Percentiles rank a stretch among this genome's conserved stretches.
Conservation (phyloP, 2,797 vertebrate species). For the Gobionotothen gibberifrons region DNA sequence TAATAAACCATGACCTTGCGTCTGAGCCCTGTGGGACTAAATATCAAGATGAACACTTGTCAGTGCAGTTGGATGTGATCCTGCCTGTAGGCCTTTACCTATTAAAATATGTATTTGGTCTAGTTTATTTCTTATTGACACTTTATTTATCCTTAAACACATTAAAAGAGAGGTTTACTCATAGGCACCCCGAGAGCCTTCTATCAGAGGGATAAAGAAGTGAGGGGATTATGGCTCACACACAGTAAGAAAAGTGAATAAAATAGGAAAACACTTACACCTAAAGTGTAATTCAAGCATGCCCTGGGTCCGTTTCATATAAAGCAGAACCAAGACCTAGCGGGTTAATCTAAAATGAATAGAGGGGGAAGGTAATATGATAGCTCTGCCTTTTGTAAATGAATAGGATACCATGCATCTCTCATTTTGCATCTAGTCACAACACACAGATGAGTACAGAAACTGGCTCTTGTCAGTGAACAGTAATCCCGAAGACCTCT, state of each 20-base stretch:
- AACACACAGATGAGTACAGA: neutral
- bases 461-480: neutral
- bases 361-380: constrained; percentile 15
- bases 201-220: neutral
- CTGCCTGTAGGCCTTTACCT: neutral
- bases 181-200: neutral
- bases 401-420: constrained; percentile 23
- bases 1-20: constrained; percentile 1
- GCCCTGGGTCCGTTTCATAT: constrained; percentile 14
- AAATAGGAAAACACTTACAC: neutral
- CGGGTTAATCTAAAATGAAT: constrained; percentile 20
- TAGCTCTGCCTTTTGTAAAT: constrained; percentile 22
- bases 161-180: neutral
- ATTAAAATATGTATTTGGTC: neutral
- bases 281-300: neutral
- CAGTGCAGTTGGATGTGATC: neutral
- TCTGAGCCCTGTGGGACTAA: constrained; percentile 1
- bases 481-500: neutral
- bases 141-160: neutral
- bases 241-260: neutral
- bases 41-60: neutral
- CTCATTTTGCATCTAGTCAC: constrained; percentile 1
- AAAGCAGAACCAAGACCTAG: constrained; percentile 1
- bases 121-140: neutral
- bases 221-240: neutral